Evolutionary conservation across 1,140 invertebrate species (phyloP), one percentile per base, ranked within the genome.

Genomic region (Panonychus citri): DNA sequence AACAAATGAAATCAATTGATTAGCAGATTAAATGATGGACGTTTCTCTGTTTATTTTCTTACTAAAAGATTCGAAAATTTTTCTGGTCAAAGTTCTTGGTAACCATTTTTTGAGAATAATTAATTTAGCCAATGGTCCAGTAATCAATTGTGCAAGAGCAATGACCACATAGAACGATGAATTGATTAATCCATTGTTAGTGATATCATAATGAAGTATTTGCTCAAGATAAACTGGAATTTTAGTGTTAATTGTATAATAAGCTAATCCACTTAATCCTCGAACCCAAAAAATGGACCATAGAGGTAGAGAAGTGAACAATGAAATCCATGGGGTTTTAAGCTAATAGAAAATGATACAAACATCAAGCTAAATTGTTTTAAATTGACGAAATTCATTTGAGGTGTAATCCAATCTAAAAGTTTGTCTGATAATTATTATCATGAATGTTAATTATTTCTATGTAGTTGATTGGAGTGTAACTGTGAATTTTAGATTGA

Each of bases 281-380:
- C 76, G 73, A 7, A 70, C 70, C 17, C 68, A 61, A 49, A 72
- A 68, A 49, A 72, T 68, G 3, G 72, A 73, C 70, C 69, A 72
- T 3, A 74, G 70, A 12, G 74, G 66, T 15, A 62, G 58, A 19
- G 73, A 74, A 10, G 62, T 70, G 2, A 75, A 59, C 34, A 75
- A 71, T 13, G 62, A 49, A 8, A 61, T 59, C 72, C 71, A 40
- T n/a, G n/a, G n/a, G n/a, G n/a, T n/a, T n/a, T n/a, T n/a, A n/a
- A n/a, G n/a, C n/a, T n/a, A n/a, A n/a, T n/a, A n/a, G n/a, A n/a
- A n/a, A n/a, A n/a, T n/a, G n/a, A n/a, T n/a, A n/a, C n/a, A n/a
- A n/a, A n/a, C n/a, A n/a, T n/a, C n/a, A n/a, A n/a, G n/a, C n/a
- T n/a, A n/a, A n/a, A n/a, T n/a, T n/a, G n/a, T n/a, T n/a, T n/a